Conservation (phyloP, 1,140 invertebrate genomes). For the Solenopsis invicta region DNA sequence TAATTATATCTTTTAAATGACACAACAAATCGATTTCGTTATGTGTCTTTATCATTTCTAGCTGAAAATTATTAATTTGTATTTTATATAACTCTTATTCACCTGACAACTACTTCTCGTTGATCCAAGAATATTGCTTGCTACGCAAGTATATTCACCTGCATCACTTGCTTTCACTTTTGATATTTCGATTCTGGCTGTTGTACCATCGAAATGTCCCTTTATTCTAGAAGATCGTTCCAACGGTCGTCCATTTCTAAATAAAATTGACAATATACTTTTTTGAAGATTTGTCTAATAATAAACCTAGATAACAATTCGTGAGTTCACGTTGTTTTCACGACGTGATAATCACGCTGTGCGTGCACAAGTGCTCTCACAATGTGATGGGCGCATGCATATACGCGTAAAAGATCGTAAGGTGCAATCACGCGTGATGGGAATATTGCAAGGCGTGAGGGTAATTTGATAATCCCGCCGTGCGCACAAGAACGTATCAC, state of each 20-base stretch:
- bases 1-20: not conserved
- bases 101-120: slow-evolving; percentile 80
- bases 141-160: slow-evolving; percentile 91
- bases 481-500: no score
- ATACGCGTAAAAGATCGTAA: no score
- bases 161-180: slow-evolving; percentile 87
- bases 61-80: not conserved
- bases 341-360: no score
- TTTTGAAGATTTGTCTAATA: not conserved
- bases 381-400: no score
- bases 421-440: no score
- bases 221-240: slow-evolving; percentile 82
- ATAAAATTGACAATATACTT: slow-evolving; percentile 14
- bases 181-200: slow-evolving; percentile 87
- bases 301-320: no score
- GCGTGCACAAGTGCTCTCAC: no score
- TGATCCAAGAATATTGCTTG: slow-evolving; percentile 88
- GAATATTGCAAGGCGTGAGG: no score
- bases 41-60: no score
- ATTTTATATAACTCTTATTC: slow-evolving; percentile 1
- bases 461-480: no score
- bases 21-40: no score
- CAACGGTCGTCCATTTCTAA: slow-evolving; percentile 87
- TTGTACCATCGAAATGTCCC: slow-evolving; percentile 82
- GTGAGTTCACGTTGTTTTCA: no score